phyloP scores from a whole-genome alignment of 2,113 vertebrate species.

The Pseudonaja textilis region DNA sequence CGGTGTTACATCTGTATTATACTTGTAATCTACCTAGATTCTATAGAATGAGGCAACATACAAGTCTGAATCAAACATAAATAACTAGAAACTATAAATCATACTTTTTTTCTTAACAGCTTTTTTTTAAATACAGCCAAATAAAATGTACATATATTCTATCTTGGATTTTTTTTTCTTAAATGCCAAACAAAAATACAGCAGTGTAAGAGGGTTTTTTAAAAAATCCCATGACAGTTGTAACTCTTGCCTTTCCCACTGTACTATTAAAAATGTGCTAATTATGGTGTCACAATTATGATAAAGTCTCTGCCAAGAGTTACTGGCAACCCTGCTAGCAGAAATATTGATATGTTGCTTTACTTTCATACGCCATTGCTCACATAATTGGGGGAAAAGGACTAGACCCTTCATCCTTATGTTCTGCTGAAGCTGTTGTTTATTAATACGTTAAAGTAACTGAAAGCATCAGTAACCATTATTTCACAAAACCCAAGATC shows the following conservation, averaged over 20 bases:
- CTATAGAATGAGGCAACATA: neutral
- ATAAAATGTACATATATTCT: neutral
- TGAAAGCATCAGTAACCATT: constrained; percentile 28
- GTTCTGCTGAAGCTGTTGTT: neutral
- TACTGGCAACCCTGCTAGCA: constrained; percentile 57
- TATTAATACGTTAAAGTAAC: constrained; percentile 35
- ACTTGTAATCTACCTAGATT: neutral
- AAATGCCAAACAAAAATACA: constrained; percentile 62
- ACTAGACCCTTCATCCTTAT: neutral
- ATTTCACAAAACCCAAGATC: neutral
- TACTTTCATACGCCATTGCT: constrained; percentile 37
- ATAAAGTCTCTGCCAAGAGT: constrained; percentile 61
- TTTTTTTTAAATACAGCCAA: constrained; percentile 32
- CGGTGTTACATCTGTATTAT: neutral
- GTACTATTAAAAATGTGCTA: constrained; percentile 69
- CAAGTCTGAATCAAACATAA: neutral
- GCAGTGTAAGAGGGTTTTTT: constrained; percentile 61
- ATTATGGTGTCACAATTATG: constrained; percentile 65
- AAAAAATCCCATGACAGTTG: constrained; percentile 72
- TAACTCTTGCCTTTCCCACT: constrained; percentile 69
- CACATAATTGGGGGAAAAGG: constrained; percentile 9
- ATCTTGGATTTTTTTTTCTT: constrained; percentile 53
- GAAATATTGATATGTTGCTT: constrained; percentile 39
- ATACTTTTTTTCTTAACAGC: constrained; percentile 21
- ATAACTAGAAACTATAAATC: constrained; percentile 39